Conservation (phyloP, 2,113 vertebrate species). For the mouse (Mus musculus) region DNA sequence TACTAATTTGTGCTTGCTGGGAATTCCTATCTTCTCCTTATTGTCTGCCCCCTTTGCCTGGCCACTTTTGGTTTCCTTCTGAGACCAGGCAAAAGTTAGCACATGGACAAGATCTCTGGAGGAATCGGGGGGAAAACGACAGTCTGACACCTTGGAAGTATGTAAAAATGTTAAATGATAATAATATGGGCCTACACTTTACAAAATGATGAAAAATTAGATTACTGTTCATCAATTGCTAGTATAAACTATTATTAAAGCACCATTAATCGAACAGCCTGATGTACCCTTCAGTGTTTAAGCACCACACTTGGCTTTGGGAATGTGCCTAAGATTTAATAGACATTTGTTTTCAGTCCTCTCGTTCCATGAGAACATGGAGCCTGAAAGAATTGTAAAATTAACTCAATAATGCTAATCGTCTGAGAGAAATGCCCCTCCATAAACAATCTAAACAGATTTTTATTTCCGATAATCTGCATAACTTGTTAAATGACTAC, state of each 20-base stretch:
- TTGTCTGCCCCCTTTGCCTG: background rate
- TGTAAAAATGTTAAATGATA: constrained; percentile 12
- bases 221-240: constrained; percentile 34
- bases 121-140: background rate
- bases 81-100: constrained; percentile 14
- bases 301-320: background rate
- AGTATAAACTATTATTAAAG: constrained; percentile 58
- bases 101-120: background rate
- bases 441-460: constrained; percentile 67
- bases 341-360: constrained; percentile 49
- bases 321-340: constrained; percentile 49
- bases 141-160: background rate
- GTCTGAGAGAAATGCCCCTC: constrained; percentile 55
- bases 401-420: constrained; percentile 43
- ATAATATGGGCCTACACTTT: constrained; percentile 64
- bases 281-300: constrained; percentile 66
- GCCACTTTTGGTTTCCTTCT: background rate
- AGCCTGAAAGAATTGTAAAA: constrained; percentile 63
- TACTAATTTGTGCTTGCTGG: constrained; percentile 64
- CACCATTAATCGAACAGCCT: constrained; percentile 57
- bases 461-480: constrained; percentile 45
- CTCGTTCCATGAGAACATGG: constrained; percentile 47
- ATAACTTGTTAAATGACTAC: constrained; percentile 33
- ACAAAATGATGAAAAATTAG: constrained; percentile 53
- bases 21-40: constrained; percentile 54